These are phyloP conservation scores for Gavia stellata DNA, from an alignment of 2,113 vertebrate genomes.

Conservation along the genomic window DNA sequence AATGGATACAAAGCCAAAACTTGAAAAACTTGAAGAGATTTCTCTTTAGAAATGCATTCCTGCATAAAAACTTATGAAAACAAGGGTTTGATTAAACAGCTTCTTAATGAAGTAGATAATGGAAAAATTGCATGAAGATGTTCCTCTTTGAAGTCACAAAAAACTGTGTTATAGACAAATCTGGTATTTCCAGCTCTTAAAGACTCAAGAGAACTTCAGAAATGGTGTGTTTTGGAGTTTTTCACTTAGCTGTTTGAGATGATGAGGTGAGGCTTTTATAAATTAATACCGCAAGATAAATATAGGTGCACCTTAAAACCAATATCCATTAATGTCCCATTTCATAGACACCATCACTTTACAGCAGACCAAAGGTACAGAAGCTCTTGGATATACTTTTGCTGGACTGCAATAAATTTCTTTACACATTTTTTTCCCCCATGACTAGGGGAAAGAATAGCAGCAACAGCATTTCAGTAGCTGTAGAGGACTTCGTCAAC, in stretches of 20 bases:
- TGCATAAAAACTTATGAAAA: neutral
- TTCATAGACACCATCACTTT: neutral
- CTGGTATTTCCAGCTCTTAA: neutral
- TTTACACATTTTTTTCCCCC: neutral
- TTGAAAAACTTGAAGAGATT: neutral
- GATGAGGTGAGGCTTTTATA: neutral
- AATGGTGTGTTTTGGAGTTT: neutral
- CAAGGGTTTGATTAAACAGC: neutral
- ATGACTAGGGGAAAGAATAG: neutral
- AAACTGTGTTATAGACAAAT: neutral
- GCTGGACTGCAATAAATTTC: neutral
- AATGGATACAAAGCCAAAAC: neutral
- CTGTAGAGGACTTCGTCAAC: neutral
- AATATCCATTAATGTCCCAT: neutral
- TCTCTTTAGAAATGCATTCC: neutral
- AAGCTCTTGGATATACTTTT: neutral
- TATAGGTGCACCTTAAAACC: neutral
- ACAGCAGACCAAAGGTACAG: neutral
- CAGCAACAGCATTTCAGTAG: neutral
- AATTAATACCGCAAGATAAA: neutral
- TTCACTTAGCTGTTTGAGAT: neutral
- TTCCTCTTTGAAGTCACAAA: neutral
- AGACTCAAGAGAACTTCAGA: neutral
- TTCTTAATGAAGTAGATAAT: neutral
- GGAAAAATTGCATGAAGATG: neutral